Evolutionary conservation across 2,113 vertebrate species (phyloP).

Genomic region (Ptilorrhoa leucosticta): DNA sequence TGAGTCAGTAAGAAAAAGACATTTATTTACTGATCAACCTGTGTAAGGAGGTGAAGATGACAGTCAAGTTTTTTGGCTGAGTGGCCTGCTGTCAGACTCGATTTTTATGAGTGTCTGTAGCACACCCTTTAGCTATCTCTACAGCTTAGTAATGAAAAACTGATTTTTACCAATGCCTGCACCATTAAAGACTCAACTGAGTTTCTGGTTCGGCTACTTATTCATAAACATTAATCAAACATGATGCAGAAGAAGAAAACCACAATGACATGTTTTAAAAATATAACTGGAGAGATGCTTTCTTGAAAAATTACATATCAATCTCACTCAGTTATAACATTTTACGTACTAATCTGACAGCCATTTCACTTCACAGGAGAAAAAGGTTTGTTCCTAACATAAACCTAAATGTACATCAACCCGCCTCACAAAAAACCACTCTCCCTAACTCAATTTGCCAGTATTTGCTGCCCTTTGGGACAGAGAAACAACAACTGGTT

Average conservation of each 20-base stretch:
- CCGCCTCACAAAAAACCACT: neutral
- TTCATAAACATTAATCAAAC: neutral
- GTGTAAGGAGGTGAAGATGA: slow-evolving; percentile 58
- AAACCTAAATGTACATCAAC: neutral
- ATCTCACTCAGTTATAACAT: neutral
- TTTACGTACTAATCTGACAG: neutral
- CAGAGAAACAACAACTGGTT: neutral
- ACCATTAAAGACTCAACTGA: neutral
- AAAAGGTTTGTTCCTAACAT: neutral
- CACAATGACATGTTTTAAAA: neutral
- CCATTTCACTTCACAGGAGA: neutral
- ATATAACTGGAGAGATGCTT: neutral
- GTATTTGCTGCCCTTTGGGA: neutral
- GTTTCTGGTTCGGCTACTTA: neutral
- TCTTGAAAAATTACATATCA: neutral
- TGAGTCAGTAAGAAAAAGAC: slow-evolving; percentile 54
- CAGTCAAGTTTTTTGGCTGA: slow-evolving; percentile 70
- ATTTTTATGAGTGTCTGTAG: slow-evolving; percentile 55
- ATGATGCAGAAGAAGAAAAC: neutral
- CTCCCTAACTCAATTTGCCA: fast-evolving
- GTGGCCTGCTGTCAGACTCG: slow-evolving; percentile 62
- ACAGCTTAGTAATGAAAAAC: slow-evolving; percentile 18
- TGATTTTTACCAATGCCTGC: slow-evolving; percentile 3
- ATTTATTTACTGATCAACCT: slow-evolving; percentile 69
- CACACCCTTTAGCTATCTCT: slow-evolving; percentile 42